Percentiles rank a stretch among this genome's conserved stretches.
phyloP scores from a whole-genome alignment of 2,888 invertebrate species.

The Drosophila multiciliata region DNA sequence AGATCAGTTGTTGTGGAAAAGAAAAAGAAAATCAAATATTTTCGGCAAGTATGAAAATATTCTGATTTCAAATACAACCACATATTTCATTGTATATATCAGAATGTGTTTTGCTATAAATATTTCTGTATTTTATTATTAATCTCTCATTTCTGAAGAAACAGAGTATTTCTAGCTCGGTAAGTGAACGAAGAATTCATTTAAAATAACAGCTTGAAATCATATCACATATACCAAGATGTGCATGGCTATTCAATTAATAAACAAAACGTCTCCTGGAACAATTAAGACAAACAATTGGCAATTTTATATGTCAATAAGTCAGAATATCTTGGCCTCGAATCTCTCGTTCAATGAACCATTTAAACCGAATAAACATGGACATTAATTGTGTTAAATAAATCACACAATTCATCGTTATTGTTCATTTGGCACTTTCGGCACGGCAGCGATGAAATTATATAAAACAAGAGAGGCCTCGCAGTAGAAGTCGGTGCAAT shows the following conservation, averaged over 20 bases:
- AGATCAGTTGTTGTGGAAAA: not conserved
- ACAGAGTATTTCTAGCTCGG: not conserved
- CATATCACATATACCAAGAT: not conserved
- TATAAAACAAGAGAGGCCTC: not conserved
- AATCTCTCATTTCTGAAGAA: not conserved
- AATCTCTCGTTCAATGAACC: slow-evolving; percentile 41
- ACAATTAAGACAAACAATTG: slow-evolving; percentile 55
- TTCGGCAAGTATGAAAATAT: not conserved
- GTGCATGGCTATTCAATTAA: slow-evolving; percentile 1
- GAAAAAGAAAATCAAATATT: not conserved
- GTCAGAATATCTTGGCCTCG: slow-evolving; percentile 56
- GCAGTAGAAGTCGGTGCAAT: not conserved
- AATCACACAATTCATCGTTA: slow-evolving; percentile 55
- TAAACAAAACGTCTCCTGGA: slow-evolving; percentile 38
- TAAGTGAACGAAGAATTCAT: not conserved
- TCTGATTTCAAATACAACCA: not conserved
- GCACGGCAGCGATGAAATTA: slow-evolving; percentile 3
- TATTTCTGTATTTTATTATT: not conserved
- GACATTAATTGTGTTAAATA: slow-evolving; percentile 58
- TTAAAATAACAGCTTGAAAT: not conserved
- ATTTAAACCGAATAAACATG: slow-evolving; percentile 43
- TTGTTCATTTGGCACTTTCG: slow-evolving; percentile 21
- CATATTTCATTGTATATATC: not conserved
- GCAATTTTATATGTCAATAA: slow-evolving; percentile 60
- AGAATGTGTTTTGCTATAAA: not conserved